Percentiles rank a stretch among this genome's conserved stretches.
phyloP scores from a whole-genome alignment of 2,113 vertebrate species.

The Chaetops frenatus region DNA sequence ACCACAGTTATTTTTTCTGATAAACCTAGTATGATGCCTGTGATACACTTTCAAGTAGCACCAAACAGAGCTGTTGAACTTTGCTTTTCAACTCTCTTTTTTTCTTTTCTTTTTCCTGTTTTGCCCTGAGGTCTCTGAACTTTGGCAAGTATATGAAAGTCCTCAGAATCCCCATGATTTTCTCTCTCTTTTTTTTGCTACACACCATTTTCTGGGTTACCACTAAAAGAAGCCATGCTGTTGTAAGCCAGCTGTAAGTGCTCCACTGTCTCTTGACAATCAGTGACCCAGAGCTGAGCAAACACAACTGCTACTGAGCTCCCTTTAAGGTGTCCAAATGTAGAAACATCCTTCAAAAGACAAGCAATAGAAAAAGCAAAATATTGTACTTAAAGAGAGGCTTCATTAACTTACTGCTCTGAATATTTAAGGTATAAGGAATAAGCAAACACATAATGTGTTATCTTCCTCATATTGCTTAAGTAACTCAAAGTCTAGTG shows the following conservation, averaged over 20 bases:
- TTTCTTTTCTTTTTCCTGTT: neutral
- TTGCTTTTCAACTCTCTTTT: neutral
- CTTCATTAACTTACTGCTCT: neutral
- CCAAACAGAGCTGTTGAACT: slow-evolving; percentile 40
- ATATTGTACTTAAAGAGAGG: neutral
- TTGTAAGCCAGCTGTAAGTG: neutral
- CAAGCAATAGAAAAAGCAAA: neutral
- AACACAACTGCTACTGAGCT: neutral
- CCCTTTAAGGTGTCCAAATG: neutral
- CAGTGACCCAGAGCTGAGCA: neutral
- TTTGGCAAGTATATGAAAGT: neutral
- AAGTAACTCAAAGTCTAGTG: neutral
- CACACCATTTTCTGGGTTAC: neutral
- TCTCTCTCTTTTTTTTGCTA: neutral
- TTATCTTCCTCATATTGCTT: neutral
- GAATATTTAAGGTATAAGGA: neutral
- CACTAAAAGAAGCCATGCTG: neutral
- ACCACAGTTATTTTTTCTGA: neutral
- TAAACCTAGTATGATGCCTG: neutral
- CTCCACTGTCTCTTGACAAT: neutral
- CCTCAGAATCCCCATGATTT: slow-evolving; percentile 8
- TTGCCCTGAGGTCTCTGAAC: slow-evolving; percentile 35
- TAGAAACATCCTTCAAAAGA: neutral
- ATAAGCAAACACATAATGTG: neutral
- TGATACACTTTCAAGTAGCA: slow-evolving; percentile 24